Conservation (phyloP, 1,140 invertebrate genomes). For the Babylonia areolata region DNA sequence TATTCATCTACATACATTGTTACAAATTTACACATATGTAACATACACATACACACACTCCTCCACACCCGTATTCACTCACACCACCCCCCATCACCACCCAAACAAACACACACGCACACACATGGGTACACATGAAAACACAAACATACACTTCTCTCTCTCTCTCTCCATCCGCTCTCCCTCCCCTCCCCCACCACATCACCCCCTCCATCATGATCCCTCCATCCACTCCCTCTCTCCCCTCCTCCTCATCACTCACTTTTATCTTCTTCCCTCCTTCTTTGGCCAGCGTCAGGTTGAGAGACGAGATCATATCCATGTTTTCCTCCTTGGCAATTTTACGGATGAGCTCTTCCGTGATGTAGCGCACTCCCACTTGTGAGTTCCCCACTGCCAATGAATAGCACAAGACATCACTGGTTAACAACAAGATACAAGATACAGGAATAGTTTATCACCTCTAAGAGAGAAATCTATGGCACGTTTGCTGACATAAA, state of each 20-base stretch:
- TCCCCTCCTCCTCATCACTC: slow-evolving; percentile 6
- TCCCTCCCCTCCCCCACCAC: too few species aligned
- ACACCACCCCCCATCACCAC: too few species aligned
- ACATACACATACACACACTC: neutral
- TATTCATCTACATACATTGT: too few species aligned
- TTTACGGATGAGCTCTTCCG: slow-evolving; percentile 72
- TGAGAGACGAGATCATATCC: slow-evolving; percentile 68
- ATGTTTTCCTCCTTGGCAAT: slow-evolving; percentile 69
- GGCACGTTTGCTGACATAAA: too few species aligned
- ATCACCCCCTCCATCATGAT: slow-evolving; percentile 73
- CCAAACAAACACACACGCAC: neutral
- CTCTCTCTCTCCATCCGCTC: too few species aligned
- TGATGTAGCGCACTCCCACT: slow-evolving; percentile 71
- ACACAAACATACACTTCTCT: neutral
- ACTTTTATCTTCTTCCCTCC: slow-evolving; percentile 75
- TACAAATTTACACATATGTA: neutral
- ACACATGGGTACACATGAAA: neutral
- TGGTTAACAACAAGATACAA: too few species aligned
- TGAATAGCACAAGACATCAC: too few species aligned
- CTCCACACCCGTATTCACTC: neutral
- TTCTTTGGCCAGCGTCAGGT: slow-evolving; percentile 70
- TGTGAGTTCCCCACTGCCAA: slow-evolving; percentile 32
- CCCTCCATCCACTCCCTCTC: slow-evolving; percentile 53
- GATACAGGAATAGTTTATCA: too few species aligned
- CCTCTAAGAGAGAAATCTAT: too few species aligned